Evolutionary conservation across 2,888 invertebrate species (phyloP).

Genomic region (Neuroscelio doddi): DNA sequence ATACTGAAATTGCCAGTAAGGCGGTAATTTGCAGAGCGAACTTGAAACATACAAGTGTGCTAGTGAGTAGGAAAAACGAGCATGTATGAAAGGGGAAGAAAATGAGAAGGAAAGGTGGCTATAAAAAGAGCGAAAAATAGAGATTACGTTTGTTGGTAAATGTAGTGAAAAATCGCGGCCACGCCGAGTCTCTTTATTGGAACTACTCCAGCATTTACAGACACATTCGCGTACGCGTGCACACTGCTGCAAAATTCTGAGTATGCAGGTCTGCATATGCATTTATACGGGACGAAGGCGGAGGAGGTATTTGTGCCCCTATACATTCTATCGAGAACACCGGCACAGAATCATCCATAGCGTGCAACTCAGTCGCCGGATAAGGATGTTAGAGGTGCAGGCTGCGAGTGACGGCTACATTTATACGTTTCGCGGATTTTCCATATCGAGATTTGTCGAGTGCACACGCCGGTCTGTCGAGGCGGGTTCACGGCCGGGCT

Average conservation of each 20-base stretch:
- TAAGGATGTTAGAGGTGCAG: constrained; percentile 62
- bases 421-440: constrained; percentile 69
- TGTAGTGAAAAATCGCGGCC: constrained; percentile 62
- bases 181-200: constrained; percentile 38
- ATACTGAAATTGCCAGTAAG: constrained; percentile 38
- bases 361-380: constrained; percentile 46
- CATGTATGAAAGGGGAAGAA: constrained; percentile 2
- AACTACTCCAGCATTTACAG: constrained; percentile 25
- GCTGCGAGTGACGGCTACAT: constrained; percentile 70
- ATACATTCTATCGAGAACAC: constrained; percentile 20
- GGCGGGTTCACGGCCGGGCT: constrained; percentile 49
- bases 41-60: constrained; percentile 8
- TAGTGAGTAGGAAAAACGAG: constrained; percentile 5
- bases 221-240: constrained; percentile 30
- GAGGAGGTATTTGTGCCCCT: constrained; percentile 16
- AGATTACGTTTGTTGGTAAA: constrained; percentile 54
- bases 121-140: constrained; percentile 36
- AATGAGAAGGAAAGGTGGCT: constrained; percentile 12
- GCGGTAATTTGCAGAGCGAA: constrained; percentile 50
- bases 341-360: constrained; percentile 36
- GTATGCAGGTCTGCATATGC: background rate
- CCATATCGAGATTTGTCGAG: constrained; percentile 69
- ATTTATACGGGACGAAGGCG: constrained; percentile 3
- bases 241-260: background rate
- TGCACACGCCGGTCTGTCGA: constrained; percentile 44